Conservation (phyloP, 2,888 invertebrate genomes). For the Troglohyphantes excavatus region DNA sequence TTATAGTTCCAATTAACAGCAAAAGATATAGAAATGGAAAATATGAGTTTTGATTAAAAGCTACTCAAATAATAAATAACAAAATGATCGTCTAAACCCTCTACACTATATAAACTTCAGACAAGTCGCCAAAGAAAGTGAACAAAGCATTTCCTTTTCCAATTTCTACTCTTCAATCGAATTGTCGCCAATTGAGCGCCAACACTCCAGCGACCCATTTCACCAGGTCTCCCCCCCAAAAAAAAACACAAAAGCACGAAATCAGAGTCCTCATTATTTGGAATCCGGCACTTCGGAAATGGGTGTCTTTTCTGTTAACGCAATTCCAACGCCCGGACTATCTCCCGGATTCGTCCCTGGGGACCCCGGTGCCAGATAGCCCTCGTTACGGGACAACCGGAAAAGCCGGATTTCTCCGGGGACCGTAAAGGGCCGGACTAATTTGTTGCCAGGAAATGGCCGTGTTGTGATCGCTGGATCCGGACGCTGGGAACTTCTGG, state of each 20-base stretch:
- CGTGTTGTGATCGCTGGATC: slow-evolving; percentile 67
- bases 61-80: no score
- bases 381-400: slow-evolving; percentile 36
- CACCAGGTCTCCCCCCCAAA: no score
- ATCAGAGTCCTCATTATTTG: slow-evolving; percentile 73
- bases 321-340: slow-evolving; percentile 23
- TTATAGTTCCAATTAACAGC: no score
- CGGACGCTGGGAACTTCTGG: slow-evolving; percentile 27
- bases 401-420: slow-evolving; percentile 6
- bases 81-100: neutral
- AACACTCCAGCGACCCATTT: neutral
- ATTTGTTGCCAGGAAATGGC: slow-evolving; percentile 74
- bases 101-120: no score
- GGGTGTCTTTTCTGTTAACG: slow-evolving; percentile 49
- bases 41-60: no score
- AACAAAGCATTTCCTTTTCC: slow-evolving; percentile 41
- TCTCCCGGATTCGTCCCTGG: slow-evolving; percentile 3
- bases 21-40: no score
- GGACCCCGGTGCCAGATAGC: neutral
- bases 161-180: neutral
- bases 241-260: slow-evolving; percentile 8
- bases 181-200: neutral
- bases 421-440: slow-evolving; percentile 4
- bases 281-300: slow-evolving; percentile 54
- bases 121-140: neutral